phyloP scores from a whole-genome alignment of 2,888 invertebrate genomes.

The Pegoplata infirma region DNA sequence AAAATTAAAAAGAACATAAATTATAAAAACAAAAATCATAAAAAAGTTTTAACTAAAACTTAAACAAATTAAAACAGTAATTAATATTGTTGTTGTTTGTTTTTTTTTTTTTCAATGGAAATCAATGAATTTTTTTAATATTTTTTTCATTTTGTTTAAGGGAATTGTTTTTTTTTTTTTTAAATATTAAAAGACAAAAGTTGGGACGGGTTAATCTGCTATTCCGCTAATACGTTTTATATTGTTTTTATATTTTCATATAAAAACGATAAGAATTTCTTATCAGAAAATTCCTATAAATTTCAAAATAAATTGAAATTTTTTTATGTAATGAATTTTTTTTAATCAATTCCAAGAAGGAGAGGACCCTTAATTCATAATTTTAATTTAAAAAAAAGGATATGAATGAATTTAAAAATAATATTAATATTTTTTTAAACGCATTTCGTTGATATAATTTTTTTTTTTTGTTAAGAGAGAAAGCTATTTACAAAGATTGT shows the following conservation, averaged over 20 bases:
- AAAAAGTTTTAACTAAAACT: constrained; percentile 44
- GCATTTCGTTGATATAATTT: constrained; percentile 47
- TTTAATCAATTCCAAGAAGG: constrained; percentile 34
- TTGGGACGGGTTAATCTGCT: constrained; percentile 78
- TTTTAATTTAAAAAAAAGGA: constrained; percentile 25
- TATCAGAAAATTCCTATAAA: constrained; percentile 26
- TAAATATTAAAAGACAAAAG: constrained; percentile 68
- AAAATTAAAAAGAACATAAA: constrained; percentile 50
- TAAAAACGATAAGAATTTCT: constrained; percentile 23
- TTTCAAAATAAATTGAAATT: constrained; percentile 4
- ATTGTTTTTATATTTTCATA: constrained; percentile 31
- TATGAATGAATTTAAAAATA: constrained; percentile 14
- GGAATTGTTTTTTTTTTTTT: constrained; percentile 58
- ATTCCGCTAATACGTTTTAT: constrained; percentile 76
- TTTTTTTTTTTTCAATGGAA: constrained; percentile 44
- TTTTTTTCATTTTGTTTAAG: constrained; percentile 40
- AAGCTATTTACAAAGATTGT: constrained; percentile 61
- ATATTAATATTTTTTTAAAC: constrained; percentile 35
- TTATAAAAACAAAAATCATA: constrained; percentile 66
- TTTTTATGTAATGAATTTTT: constrained; percentile 53
- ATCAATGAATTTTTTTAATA: constrained; percentile 35
- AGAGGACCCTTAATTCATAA: constrained; percentile 32
- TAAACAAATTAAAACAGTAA: constrained; percentile 43
- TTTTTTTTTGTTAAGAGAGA: constrained; percentile 46
- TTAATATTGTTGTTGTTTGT: constrained; percentile 42